phyloP scores from a whole-genome alignment of 2,888 invertebrate species.

The Adineta ricciae region DNA sequence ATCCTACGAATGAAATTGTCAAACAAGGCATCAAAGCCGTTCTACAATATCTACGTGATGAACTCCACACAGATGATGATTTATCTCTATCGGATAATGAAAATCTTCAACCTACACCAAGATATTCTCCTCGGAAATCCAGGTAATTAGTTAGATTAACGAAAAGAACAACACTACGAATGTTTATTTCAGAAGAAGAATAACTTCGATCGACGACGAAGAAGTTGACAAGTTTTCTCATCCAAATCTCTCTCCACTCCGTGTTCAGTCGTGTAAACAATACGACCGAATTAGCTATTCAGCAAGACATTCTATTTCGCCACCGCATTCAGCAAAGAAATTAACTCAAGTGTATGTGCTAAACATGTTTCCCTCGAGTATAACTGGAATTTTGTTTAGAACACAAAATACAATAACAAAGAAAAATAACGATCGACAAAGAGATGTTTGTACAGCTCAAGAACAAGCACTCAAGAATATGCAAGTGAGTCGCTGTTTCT shows the following conservation, averaged over 20 bases:
- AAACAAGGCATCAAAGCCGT: constrained; percentile 43
- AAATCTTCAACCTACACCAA: background rate
- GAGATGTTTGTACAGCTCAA: background rate
- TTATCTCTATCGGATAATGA: background rate
- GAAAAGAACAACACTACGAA: no score
- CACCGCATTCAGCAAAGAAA: no score
- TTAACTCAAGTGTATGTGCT: no score
- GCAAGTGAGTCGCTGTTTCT: background rate
- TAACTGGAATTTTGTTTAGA: background rate
- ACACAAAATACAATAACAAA: background rate
- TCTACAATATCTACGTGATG: constrained; percentile 41
- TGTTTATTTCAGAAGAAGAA: no score
- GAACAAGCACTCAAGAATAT: background rate
- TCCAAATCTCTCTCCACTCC: background rate
- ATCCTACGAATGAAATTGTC: constrained; percentile 44
- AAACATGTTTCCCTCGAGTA: background rate
- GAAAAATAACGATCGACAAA: background rate
- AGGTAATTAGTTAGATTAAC: no score
- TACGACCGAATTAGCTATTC: background rate
- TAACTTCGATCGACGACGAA: background rate
- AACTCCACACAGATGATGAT: constrained; percentile 36
- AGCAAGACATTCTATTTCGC: no score
- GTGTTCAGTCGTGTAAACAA: background rate
- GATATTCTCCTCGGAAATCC: background rate
- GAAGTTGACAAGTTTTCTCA: no score